Percentiles rank a stretch among this genome's conserved stretches.
phyloP scores from a whole-genome alignment of 2,888 invertebrate species.

The Drosophila setosimentum region DNA sequence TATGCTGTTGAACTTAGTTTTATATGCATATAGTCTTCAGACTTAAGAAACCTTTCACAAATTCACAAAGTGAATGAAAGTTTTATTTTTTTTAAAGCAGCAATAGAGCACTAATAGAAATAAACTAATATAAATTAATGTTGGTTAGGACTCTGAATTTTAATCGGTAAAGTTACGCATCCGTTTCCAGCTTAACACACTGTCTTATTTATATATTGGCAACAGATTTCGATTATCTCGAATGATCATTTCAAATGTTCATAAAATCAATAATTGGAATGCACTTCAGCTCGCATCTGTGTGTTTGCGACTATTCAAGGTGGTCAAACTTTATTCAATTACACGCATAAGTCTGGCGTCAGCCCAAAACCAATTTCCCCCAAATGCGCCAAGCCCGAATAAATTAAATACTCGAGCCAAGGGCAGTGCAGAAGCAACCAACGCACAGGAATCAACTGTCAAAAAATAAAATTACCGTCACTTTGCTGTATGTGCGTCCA shows the following conservation, averaged over 20 bases:
- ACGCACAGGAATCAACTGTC: conserved; percentile 11
- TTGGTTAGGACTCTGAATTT: background rate
- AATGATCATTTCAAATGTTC: background rate
- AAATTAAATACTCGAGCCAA: conserved; percentile 50
- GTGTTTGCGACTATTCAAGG: conserved; percentile 11
- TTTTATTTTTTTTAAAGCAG: background rate
- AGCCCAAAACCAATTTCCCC: conserved; percentile 15
- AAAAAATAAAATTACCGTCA: background rate
- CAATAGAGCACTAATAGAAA: no score
- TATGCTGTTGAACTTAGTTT: background rate
- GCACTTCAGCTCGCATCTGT: background rate
- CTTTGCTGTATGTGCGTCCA: conserved; percentile 43
- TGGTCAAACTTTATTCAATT: conserved; percentile 28
- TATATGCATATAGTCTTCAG: background rate
- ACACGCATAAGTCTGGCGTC: conserved; percentile 5
- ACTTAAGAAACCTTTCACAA: background rate
- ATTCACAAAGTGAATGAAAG: background rate
- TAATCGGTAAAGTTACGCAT: background rate
- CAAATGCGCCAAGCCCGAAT: conserved; percentile 17
- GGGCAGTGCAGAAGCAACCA: conserved; percentile 21
- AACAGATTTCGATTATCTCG: background rate
- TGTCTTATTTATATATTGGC: background rate
- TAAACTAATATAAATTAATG: background rate
- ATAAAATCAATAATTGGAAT: background rate
- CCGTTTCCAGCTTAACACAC: background rate